These are phyloP conservation scores for Epistrophella euchroma DNA, from an alignment of 2,888 invertebrate species.

Conservation along the genomic window DNA sequence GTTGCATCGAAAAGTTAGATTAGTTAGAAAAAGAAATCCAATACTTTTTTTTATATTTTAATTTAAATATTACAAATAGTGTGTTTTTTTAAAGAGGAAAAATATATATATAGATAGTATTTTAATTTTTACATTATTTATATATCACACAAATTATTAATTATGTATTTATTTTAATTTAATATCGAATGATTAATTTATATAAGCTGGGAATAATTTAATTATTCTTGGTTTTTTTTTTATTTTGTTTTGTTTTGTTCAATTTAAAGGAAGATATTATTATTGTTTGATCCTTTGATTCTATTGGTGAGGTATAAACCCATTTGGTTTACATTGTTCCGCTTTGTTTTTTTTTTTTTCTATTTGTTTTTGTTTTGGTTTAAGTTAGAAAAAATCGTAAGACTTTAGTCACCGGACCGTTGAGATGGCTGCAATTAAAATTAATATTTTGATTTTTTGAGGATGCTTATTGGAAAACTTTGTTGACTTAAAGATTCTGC, in stretches of 20 bases:
- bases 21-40: constrained; percentile 30
- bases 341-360: constrained; percentile 32
- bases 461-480: constrained; percentile 34
- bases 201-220: constrained; percentile 20
- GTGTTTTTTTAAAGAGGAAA: constrained; percentile 31
- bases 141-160: constrained; percentile 70
- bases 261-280: not conserved
- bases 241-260: not conserved
- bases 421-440: constrained; percentile 83
- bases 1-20: constrained; percentile 19
- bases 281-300: constrained; percentile 44
- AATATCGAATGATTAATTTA: constrained; percentile 51
- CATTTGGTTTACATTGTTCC: constrained; percentile 69
- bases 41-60: constrained; percentile 1
- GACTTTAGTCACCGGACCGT: constrained; percentile 84
- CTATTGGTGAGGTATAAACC: constrained; percentile 49
- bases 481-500: constrained; percentile 47
- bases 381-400: constrained; percentile 57
- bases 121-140: constrained; percentile 67
- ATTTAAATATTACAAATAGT: not conserved
- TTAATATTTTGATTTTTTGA: constrained; percentile 63
- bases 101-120: constrained; percentile 31
- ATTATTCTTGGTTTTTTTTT: not conserved
- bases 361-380: constrained; percentile 71
- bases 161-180: constrained; percentile 48